Percentiles rank a stretch among this genome's conserved stretches.
phyloP scores from a whole-genome alignment of 2,888 invertebrate genomes.

The Lasioglossum zephyrum region DNA sequence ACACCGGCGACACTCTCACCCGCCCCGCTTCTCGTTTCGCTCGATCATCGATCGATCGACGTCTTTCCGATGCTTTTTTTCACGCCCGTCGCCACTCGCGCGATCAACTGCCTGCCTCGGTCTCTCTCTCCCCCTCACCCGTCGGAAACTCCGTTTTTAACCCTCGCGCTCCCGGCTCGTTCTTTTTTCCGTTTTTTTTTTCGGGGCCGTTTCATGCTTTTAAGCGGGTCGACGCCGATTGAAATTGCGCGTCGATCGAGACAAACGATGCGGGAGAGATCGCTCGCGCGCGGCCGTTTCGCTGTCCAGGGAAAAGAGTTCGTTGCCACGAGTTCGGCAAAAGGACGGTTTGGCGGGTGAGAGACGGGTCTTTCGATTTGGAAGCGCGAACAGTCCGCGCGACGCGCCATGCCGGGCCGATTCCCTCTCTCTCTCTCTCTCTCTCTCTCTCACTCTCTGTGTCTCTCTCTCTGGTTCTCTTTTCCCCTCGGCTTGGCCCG shows the following conservation, averaged over 20 bases:
- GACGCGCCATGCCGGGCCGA: neutral
- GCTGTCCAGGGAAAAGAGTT: slow-evolving; percentile 5
- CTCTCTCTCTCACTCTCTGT: neutral
- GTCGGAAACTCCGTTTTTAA: slow-evolving; percentile 4
- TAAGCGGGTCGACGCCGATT: slow-evolving; percentile 20
- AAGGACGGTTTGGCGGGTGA: neutral
- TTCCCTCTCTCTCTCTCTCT: neutral
- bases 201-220: slow-evolving; percentile 15
- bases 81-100: slow-evolving; percentile 1
- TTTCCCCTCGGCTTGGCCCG: neutral
- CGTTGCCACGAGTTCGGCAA: neutral
- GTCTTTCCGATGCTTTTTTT: slow-evolving; percentile 20
- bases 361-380: slow-evolving; percentile 25
- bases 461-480: neutral
- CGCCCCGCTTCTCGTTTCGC: slow-evolving; percentile 54
- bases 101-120: neutral
- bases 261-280: slow-evolving; percentile 26
- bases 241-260: slow-evolving; percentile 40
- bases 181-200: neutral
- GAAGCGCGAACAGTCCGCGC: slow-evolving; percentile 31
- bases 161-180: neutral
- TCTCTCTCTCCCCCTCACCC: neutral
- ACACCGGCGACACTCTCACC: slow-evolving; percentile 50
- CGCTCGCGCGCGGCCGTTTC: neutral
- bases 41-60: slow-evolving; percentile 73